phyloP scores from a whole-genome alignment of 2,797 vertebrate species.

The Macropus fuliginosus region DNA sequence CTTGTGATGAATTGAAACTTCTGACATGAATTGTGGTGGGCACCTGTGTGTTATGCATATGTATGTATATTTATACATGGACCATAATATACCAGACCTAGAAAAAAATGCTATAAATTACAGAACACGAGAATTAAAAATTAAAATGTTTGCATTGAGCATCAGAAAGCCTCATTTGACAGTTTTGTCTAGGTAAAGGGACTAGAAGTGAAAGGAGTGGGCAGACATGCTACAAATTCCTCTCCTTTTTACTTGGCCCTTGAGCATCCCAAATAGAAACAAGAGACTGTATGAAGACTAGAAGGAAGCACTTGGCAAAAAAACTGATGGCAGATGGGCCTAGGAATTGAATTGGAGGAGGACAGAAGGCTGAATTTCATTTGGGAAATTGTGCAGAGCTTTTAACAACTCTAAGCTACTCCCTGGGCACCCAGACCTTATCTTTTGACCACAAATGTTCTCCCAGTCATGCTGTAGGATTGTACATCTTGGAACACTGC shows the following conservation, averaged over 20 bases:
- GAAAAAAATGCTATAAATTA: not conserved
- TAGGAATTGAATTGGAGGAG: not conserved
- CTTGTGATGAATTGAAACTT: not conserved
- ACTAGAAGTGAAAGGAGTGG: not conserved
- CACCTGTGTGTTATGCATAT: not conserved
- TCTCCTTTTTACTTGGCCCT: not conserved
- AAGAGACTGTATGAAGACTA: not conserved
- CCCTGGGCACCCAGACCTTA: not conserved
- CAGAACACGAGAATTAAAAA: not conserved
- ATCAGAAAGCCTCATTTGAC: not conserved
- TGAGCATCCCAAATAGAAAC: not conserved
- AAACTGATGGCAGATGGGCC: not conserved
- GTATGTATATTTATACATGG: not conserved
- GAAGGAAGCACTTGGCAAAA: not conserved
- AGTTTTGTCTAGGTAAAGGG: not conserved
- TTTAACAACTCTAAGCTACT: not conserved
- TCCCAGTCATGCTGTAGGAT: not conserved
- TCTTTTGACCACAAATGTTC: not conserved
- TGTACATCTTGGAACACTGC: not conserved
- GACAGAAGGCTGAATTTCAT: not conserved
- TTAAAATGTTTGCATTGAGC: not conserved
- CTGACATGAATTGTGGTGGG: not conserved
- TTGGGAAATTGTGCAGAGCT: not conserved
- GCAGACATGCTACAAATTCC: not conserved
- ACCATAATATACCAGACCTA: not conserved